Base-by-base conservation (phyloP, 2,888 invertebrate genomes). In the Spodoptera littoralis region DNA sequence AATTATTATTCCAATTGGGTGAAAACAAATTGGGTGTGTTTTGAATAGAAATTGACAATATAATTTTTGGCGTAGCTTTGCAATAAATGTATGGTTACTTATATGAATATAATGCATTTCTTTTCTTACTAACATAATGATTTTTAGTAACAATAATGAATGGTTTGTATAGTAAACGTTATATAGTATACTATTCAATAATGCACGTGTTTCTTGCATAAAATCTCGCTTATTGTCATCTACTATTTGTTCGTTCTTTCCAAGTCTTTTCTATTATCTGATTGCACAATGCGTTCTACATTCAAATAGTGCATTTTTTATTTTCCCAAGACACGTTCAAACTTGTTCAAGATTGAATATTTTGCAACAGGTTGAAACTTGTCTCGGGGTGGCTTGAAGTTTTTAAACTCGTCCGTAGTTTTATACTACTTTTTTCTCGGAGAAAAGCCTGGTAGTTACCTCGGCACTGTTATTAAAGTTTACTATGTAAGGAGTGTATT, bases 351-450 rank as follows among this genome's bases (percentile, higher is more conserved):
- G 77, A 67, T 73, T 66, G 66, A 18, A 74, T 71, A 75, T 82
- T 27, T 80, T 67, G 77, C 55, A 79, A 89, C 93, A 93, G 90
- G 93, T 92, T 90, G 84, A 8, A 80, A 91, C 92, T 79, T 88
- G 92, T 88, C 61, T 60, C 49, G 48, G 65, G 70, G 65, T 76
- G 54, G 65, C 27, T 76, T 57, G 45, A 50, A 27, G n/a, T 27
- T 51, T 55, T 70, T 64, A 55, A 67, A 68, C 76, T 70, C 71
- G 69, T 49, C 45, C 81, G 36, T 36, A 36, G 36, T 79, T 79
- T 77, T 63, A 60, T 49, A 2, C 9, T 6, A 24, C n/a, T 43
- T 67, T 63, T 76, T 68, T 51, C 45, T 50, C 6, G 50, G 11
- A 57, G 60, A 56, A 54, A 54, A 62, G 65, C 44, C 51, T 63